Base-by-base conservation (phyloP, 2,888 invertebrate species). In the Notodromas monacha region DNA sequence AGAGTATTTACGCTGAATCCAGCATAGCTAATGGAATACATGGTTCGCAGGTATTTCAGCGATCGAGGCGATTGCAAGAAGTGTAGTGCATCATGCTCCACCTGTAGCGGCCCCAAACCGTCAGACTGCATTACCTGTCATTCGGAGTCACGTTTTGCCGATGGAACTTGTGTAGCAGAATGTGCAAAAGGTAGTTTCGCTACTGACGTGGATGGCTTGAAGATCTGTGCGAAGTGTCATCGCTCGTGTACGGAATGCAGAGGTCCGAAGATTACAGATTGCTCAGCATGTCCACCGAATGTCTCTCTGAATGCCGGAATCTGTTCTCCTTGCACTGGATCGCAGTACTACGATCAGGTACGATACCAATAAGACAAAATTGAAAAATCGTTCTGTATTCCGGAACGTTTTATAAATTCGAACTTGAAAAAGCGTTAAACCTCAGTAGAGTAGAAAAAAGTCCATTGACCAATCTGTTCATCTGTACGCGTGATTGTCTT, bases 111-210 rank as follows among this genome's bases (percentile, higher is more conserved):
- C 0, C 73, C 74, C 1, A 57, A 69, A 27, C 60, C 69, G 16
- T 68, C 72, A 46, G 73, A 76, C 47, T 77, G 76, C 47, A 72
- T 76, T 1, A 63, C 64, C 12, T 77, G 76, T 45, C 72, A 70
- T 0, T 50, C 54, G 3, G 68, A 67, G 3, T 73, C 72, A 72
- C 63, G 68, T 45, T 51, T 76, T 35, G 67, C 72, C 1, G 68
- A 68, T 2, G 73, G 74, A 30, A 61, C 63, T 41, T 69, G 69
- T 47, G 65, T 62, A 26, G 63, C 67, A 1, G 69, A 69, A 38
- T 66, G 65, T 1, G 52, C 61, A 0, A 63, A 62, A 41, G 65
- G 62, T 42, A 66, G 12, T 21, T 10, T 12, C 3, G 12, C 16
- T 28, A 29, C 13, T 11, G 28, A 30, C 14, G 13, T 21, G 26